Evolutionary conservation across 2,113 vertebrate species (phyloP).

Genomic region (Gobius niger): DNA sequence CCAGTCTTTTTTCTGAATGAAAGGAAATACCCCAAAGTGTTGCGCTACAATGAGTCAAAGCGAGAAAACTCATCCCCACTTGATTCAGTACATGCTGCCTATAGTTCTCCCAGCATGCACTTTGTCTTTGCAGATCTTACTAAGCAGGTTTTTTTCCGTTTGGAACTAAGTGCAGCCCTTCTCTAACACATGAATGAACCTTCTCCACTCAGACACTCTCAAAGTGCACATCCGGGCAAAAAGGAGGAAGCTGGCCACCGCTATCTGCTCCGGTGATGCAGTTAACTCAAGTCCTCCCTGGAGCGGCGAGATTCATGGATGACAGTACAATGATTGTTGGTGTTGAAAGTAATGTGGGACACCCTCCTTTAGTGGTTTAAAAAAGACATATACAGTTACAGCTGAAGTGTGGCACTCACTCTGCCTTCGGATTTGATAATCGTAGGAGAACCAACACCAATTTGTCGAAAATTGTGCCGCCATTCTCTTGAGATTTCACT

Average conservation of each 20-base stretch:
- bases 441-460: no score
- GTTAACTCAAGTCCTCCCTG: no score
- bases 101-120: constrained; percentile 32
- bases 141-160: constrained; percentile 48
- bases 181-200: constrained; percentile 41
- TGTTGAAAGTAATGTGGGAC: no score
- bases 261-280: background rate
- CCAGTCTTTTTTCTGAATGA: background rate
- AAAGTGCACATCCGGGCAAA: constrained; percentile 22
- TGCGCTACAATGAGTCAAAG: background rate
- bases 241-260: constrained; percentile 42
- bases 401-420: no score
- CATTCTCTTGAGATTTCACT: no score
- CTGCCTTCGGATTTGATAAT: no score
- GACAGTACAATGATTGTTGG: no score
- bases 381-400: no score
- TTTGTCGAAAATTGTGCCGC: no score
- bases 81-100: background rate
- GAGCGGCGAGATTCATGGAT: no score
- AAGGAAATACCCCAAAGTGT: constrained; percentile 1
- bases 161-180: constrained; percentile 41
- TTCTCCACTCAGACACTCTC: constrained; percentile 13
- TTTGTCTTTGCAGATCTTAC: constrained; percentile 40
- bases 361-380: no score
- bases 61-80: background rate